phyloP scores from a whole-genome alignment of 2,888 invertebrate species.

The Pelosia muscerda region DNA sequence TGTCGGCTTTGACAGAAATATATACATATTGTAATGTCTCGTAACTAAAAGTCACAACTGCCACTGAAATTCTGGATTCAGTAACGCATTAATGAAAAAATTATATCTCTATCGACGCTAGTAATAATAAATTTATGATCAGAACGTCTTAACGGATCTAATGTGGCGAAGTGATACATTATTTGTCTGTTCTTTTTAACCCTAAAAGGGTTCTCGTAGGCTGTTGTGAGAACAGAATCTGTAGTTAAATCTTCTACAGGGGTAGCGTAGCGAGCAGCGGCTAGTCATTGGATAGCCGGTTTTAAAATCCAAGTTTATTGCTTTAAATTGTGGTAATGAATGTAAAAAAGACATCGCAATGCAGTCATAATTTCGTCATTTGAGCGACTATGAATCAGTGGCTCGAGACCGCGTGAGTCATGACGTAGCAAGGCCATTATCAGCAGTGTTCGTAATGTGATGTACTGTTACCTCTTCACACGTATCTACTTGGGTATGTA shows the following conservation, averaged over 20 bases:
- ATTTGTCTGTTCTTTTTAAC: background rate
- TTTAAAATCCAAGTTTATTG: background rate
- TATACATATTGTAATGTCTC: no score
- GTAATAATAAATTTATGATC: no score
- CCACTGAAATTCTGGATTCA: no score
- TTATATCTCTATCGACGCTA: no score
- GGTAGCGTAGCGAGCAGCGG: background rate
- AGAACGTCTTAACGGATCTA: background rate
- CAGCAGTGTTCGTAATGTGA: background rate
- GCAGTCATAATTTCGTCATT: background rate
- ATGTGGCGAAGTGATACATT: background rate
- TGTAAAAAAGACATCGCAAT: slow-evolving; percentile 1
- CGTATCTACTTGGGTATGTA: background rate
- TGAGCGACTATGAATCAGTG: background rate
- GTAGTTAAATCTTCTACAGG: background rate
- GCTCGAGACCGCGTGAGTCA: background rate
- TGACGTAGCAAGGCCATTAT: slow-evolving; percentile 1
- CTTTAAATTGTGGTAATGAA: background rate
- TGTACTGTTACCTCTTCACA: background rate
- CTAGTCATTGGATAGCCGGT: background rate
- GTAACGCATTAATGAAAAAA: no score
- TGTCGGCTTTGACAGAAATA: no score
- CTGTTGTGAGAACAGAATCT: background rate
- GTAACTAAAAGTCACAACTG: no score
- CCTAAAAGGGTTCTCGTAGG: no score